Base-by-base conservation (phyloP, 2,113 vertebrate genomes). In the Tautogolabrus adspersus region DNA sequence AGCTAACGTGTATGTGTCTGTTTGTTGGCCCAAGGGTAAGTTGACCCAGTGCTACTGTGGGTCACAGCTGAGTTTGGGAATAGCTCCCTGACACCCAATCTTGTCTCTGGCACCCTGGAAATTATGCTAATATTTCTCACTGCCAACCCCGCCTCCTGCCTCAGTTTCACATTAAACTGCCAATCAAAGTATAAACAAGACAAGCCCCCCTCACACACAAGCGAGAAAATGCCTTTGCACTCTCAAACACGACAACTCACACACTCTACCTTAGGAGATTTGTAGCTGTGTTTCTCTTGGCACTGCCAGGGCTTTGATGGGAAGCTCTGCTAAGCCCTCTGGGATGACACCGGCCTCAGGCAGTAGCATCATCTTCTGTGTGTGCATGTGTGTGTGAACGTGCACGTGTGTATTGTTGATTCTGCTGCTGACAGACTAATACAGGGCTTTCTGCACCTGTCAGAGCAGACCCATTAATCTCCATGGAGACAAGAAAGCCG, bases 1-100 rank as follows among this genome's bases (percentile, higher is more conserved):
- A 46, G 44, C 21, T 26, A 46, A 19, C 59, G 65, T 75, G 19
- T 73, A n/a, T 49, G 64, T 70, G 66, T 69, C 46, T 77, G 72
- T 74, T 58, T 79, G 66, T 86, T 87, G 80, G 84, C 79, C 40
- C 21, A 22, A 66, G 72, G 87, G 92, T 91, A 94, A 92, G 85
- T 66, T 79, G 93, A 94, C 80, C 89, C 86, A 67, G 59, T 82
- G 88, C 79, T 92, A 89, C 85, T 79, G 87, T 82, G 87, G 93
- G 90, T 93, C 91, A 93, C 88, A 77, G 82, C 90, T 89, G 84
- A 92, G 92, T 91, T 93, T 90, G 77, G 87, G 92, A 94, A 94
- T 93, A 91, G 92, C 92, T 92, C 79, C 54, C 71, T n/a, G 92
- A 86, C 92, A 94, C 89, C 84, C 70, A 92, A 93, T 87, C 87